Conservation (phyloP, 1,140 invertebrate genomes). For the Wasmannia auropunctata region DNA sequence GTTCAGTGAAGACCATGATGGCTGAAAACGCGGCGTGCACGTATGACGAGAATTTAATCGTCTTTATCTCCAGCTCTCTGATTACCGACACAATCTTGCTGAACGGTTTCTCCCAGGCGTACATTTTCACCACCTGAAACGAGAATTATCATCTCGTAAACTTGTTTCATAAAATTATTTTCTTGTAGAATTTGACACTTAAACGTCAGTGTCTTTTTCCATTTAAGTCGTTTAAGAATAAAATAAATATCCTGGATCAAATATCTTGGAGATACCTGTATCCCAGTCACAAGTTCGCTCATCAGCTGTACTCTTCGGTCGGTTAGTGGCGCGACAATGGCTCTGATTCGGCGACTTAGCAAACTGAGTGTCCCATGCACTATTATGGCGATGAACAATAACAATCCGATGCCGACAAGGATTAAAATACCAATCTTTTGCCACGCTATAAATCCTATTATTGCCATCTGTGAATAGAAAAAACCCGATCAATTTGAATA, state of each 20-base stretch:
- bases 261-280: constrained; percentile 85
- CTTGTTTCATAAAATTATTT: not conserved
- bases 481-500: too few species aligned
- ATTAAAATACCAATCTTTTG: too few species aligned
- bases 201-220: not conserved
- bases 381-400: too few species aligned
- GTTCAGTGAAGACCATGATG: constrained; percentile 90
- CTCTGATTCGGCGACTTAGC: too few species aligned
- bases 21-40: constrained; percentile 90
- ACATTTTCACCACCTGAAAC: constrained; percentile 91
- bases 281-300: constrained; percentile 91
- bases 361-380: too few species aligned
- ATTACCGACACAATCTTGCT: constrained; percentile 85
- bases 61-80: constrained; percentile 88
- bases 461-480: too few species aligned
- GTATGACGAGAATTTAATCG: constrained; percentile 89
- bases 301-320: constrained; percentile 92
- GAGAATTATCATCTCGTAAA: not conserved
- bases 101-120: constrained; percentile 91
- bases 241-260: not conserved
- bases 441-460: too few species aligned
- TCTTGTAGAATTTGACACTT: not conserved
- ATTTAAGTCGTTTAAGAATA: too few species aligned
- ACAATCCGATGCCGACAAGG: too few species aligned
- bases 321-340: constrained; percentile 81